Evolutionary conservation across 2,797 vertebrate genomes (phyloP).

Genomic region (Falco concolor): DNA sequence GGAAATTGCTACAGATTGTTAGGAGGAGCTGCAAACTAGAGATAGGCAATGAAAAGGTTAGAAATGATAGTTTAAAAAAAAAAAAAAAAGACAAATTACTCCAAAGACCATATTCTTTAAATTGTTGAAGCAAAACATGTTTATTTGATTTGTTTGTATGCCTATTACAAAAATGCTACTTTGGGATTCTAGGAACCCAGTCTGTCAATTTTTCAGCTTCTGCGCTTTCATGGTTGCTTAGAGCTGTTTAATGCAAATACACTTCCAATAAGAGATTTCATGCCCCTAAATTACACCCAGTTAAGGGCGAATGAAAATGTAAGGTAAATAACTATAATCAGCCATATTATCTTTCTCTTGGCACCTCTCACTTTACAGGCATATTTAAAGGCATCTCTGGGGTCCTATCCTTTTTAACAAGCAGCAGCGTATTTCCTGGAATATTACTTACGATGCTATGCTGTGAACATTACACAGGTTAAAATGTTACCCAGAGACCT

Average conservation of each 20-base stretch:
- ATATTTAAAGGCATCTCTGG: constrained; percentile 82
- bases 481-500: constrained; percentile 80
- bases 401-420: constrained; percentile 82
- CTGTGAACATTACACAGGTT: constrained; percentile 77
- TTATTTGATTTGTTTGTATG: constrained; percentile 84
- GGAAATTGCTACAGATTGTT: constrained; percentile 73
- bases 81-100: constrained; percentile 71
- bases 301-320: constrained; percentile 83
- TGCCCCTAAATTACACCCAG: constrained; percentile 84
- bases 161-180: constrained; percentile 82
- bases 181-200: constrained; percentile 80
- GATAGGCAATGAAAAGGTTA: constrained; percentile 76
- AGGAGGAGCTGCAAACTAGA: constrained; percentile 72
- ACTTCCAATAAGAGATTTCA: constrained; percentile 85
- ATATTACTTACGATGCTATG: constrained; percentile 78
- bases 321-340: constrained; percentile 87
- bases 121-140: constrained; percentile 81
- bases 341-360: constrained; percentile 82
- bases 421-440: constrained; percentile 74
- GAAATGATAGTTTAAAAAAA: constrained; percentile 66
- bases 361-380: constrained; percentile 81
- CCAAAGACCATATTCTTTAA: constrained; percentile 81
- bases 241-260: constrained; percentile 83
- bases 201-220: constrained; percentile 82
- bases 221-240: constrained; percentile 83